Percentiles rank a stretch among this genome's conserved stretches.
These are phyloP conservation scores for Popillia japonica DNA, from an alignment of 1,140 invertebrate genomes.

Conservation along the genomic window DNA sequence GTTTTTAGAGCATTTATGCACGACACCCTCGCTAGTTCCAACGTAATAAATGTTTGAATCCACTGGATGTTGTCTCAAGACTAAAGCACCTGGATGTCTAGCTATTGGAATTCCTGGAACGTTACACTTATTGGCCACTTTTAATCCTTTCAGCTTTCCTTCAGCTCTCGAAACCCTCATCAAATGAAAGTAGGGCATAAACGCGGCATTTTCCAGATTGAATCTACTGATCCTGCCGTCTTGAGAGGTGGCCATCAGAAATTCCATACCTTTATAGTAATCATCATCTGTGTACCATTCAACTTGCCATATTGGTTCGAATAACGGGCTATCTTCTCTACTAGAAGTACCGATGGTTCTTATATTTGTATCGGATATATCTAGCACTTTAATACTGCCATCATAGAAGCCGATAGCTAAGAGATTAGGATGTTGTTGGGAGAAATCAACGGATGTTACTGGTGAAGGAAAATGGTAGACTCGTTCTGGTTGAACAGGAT, in stretches of 20 bases:
- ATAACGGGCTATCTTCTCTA: slow-evolving; percentile 67
- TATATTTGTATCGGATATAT: slow-evolving; percentile 67
- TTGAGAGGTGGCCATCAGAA: slow-evolving; percentile 65
- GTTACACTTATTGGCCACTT: slow-evolving; percentile 60
- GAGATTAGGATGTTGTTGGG: slow-evolving; percentile 69
- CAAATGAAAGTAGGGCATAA: slow-evolving; percentile 47
- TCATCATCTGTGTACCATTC: slow-evolving; percentile 65
- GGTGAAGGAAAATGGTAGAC: slow-evolving; percentile 73
- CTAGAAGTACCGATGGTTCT: slow-evolving; percentile 76
- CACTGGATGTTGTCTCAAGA: slow-evolving; percentile 71
- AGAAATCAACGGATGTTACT: slow-evolving; percentile 71
- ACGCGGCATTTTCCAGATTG: slow-evolving; percentile 55
- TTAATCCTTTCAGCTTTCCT: slow-evolving; percentile 68
- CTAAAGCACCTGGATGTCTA: slow-evolving; percentile 68
- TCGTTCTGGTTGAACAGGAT: slow-evolving; percentile 82
- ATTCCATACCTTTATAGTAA: slow-evolving; percentile 60
- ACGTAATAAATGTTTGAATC: slow-evolving; percentile 76
- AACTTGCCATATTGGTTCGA: slow-evolving; percentile 72
- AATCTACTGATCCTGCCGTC: slow-evolving; percentile 69
- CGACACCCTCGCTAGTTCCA: slow-evolving; percentile 83
- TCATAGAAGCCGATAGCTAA: slow-evolving; percentile 82
- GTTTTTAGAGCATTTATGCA: slow-evolving; percentile 68
- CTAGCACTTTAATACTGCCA: slow-evolving; percentile 77
- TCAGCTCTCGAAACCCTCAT: slow-evolving; percentile 71
- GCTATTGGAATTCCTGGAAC: slow-evolving; percentile 65